Conservation (phyloP, 2,888 invertebrate genomes). For the Deroplatys truncata region DNA sequence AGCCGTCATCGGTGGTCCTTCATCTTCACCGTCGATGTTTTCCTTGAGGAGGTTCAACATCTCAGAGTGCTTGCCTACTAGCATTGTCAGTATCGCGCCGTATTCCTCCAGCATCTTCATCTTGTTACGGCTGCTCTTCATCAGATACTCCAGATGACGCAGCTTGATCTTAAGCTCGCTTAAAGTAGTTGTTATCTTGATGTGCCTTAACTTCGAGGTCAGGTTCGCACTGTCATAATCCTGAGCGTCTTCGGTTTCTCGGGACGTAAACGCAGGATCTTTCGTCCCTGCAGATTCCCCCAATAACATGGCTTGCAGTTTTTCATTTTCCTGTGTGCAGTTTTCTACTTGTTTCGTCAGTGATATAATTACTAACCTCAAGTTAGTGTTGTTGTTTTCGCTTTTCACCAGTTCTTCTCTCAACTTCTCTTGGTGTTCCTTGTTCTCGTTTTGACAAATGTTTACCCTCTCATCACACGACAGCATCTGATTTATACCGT, state of each 20-base stretch:
- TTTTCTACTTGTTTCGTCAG: background rate
- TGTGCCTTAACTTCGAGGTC: background rate
- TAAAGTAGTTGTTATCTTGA: background rate
- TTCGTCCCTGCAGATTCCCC: background rate
- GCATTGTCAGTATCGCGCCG: background rate
- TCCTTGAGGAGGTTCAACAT: too few relatives aligned
- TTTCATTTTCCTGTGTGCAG: background rate
- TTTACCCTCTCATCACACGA: too few relatives aligned
- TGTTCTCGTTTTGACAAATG: too few relatives aligned
- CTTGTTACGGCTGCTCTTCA: background rate
- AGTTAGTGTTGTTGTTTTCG: too few relatives aligned
- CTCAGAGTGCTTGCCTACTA: background rate
- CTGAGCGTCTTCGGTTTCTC: background rate
- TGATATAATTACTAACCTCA: too few relatives aligned
- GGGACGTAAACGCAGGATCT: too few relatives aligned
- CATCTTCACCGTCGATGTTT: too few relatives aligned
- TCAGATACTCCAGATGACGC: background rate
- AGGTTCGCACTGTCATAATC: background rate
- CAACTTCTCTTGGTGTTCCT: too few relatives aligned
- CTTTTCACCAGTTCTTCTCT: too few relatives aligned
- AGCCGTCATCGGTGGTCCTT: background rate
- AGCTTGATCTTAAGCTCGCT: background rate
- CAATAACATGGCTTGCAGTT: background rate
- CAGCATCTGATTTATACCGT: too few relatives aligned
- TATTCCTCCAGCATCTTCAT: background rate